phyloP scores from a whole-genome alignment of 2,888 invertebrate genomes.

The Xestoiulus laeticollis region DNA sequence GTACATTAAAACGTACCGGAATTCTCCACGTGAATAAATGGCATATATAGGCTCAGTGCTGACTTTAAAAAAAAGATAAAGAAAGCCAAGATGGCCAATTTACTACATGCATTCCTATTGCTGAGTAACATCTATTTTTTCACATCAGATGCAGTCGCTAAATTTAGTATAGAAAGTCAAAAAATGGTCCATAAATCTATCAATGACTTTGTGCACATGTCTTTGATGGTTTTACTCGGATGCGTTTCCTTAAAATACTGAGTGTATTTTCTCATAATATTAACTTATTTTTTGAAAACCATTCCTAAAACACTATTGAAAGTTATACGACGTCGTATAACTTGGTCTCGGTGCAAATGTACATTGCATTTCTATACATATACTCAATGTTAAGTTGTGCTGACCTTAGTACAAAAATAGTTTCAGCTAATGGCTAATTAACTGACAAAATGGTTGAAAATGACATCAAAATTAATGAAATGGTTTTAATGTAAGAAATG shows the following conservation, averaged over 20 bases:
- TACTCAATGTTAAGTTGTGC: too few relatives aligned
- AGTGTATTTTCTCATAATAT: not conserved
- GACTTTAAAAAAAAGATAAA: too few relatives aligned
- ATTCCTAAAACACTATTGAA: not conserved
- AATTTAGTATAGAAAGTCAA: not conserved
- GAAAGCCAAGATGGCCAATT: not conserved
- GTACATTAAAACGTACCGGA: not conserved
- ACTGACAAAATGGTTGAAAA: too few relatives aligned
- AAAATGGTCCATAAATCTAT: not conserved
- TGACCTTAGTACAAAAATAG: too few relatives aligned
- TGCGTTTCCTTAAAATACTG: not conserved
- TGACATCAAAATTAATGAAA: too few relatives aligned
- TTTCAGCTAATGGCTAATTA: too few relatives aligned
- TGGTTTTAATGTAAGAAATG: too few relatives aligned
- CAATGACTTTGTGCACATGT: not conserved
- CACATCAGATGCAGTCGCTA: too few relatives aligned
- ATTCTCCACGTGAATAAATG: not conserved
- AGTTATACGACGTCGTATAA: slow-evolving; percentile 4
- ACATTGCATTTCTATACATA: too few relatives aligned
- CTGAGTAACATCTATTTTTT: too few relatives aligned
- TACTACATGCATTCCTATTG: not conserved
- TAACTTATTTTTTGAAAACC: too few relatives aligned
- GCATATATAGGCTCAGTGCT: not conserved
- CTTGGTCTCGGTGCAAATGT: not conserved
- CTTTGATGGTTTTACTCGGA: not conserved